Evolutionary conservation across 2,113 vertebrate genomes (phyloP).

Genomic region (Tamias sibiricus): DNA sequence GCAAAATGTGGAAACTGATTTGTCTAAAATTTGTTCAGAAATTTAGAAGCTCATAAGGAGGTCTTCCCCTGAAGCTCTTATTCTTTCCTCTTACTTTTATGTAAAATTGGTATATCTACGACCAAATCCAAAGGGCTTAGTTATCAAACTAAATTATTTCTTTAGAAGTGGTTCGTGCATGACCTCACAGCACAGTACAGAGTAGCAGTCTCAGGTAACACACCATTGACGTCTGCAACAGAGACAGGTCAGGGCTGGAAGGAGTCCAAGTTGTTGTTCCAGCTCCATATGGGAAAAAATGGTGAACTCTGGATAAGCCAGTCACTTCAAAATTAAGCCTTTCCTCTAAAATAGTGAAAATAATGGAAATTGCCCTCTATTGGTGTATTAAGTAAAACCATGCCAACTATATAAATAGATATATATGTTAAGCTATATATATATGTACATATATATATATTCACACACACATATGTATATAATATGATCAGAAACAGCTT

Average conservation of each 20-base stretch:
- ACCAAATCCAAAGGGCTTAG: not conserved
- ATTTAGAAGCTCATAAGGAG: not conserved
- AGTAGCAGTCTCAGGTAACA: not conserved
- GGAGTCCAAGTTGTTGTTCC: not conserved
- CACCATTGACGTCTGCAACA: not conserved
- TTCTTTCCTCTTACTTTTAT: not conserved
- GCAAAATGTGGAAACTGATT: not conserved
- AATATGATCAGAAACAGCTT: not conserved
- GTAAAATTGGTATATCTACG: not conserved
- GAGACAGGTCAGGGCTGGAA: not conserved
- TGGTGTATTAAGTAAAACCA: not conserved
- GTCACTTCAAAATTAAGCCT: not conserved
- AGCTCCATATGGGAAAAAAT: not conserved
- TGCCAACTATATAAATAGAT: too few species aligned
- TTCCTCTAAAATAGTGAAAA: not conserved
- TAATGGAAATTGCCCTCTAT: not conserved
- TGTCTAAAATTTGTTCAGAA: not conserved
- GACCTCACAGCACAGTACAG: not conserved
- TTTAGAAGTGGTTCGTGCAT: not conserved
- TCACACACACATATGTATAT: too few species aligned
- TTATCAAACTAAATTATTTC: not conserved
- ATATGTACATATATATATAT: too few species aligned
- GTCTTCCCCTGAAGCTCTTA: too few species aligned
- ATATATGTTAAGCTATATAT: too few species aligned
- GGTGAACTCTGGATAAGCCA: not conserved